Evolutionary conservation across 2,113 vertebrate genomes (phyloP), one percentile per base, ranked within the genome.

Genomic region (Onychostruthus taczanowskii): DNA sequence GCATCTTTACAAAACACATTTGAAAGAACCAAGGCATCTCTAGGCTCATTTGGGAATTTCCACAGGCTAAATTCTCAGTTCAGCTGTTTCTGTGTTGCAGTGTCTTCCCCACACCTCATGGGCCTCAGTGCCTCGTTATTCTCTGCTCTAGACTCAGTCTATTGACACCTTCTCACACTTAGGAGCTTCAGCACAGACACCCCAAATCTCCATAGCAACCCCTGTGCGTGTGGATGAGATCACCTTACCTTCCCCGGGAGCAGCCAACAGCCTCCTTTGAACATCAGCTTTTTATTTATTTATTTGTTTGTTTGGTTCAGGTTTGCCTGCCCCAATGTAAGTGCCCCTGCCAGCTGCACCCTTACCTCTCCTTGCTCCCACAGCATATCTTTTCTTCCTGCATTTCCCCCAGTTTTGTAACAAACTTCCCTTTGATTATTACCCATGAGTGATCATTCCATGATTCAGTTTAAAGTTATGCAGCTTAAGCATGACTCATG

Each of bases 191-290:
- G 90, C 73, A 95, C 94, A 95, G 81, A 43, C 49, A 74, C 85
- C 92, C 93, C 80, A 70, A 86, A 94, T 97, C 96, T 95, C 97
- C 97, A 97, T 95, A 95, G 97, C 95, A 97, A 97, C 97, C 94
- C 94, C 94, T 53, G 91, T 75, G 96, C 90, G 41, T 84, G 94
- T 22, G 89, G 81, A 93, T 80, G 91, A 94, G 94, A 55, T 30
- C 72, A 93, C 62, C 91, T 93, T 28, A 84, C 90, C 94, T 92
- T 94, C 74, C 83, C 7, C 24, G 7, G 55, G 68, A 90, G 70
- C 78, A 77, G 79, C 92, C 90, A 67, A 67, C 47, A 52, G 83
- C 64, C 88, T 72, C 75, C 72, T 93, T 27, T 47, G 58, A 82
- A 87, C 87, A 73, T 10, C 68, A 80, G 79, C 37, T 75, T 41